Base-by-base conservation (phyloP, 2,113 vertebrate genomes). In the Columba janthina region DNA sequence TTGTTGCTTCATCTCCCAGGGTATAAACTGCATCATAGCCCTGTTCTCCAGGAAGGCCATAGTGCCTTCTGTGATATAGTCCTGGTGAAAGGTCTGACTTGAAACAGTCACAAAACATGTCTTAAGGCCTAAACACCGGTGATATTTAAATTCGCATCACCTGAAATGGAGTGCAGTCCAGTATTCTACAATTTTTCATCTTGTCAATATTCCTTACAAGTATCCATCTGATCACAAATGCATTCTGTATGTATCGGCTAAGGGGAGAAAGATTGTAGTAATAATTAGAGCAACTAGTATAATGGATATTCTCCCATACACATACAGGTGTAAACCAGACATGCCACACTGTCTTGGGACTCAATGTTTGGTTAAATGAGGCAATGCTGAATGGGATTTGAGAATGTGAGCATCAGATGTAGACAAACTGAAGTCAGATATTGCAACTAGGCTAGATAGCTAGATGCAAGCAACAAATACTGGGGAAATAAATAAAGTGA, bases 161-260 rank as follows among this genome's bases (percentile, higher is more conserved):
- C 19, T 70, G 42, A 44, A 19, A 4, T 48, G 6, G 5, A 34
- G 8, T 25, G 22, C 38, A 56, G 4, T 44, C 16, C 5, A 51
- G 4, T 34, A 34, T 42, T 67, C 34, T 22, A 82, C 11, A 56
- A 0, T 19, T 44, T 77, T 62, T 50, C 19, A 10, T 20, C 2
- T 0, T 24, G 7, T 31, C 32, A 79, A 3, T 4, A 73, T 1
- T 6, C 0, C 5, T 31, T 57, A 58, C 6, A 38, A 28, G 3
- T 15, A 34, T 29, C 15, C 10, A 4, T 67, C 5, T 67, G 4
- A 20, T 31, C 24, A 21, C 20, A 65, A 34, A 67, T 40, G 6
- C 2, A 12, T 7, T 73, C 36, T 8, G 3, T 15, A 19, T 14
- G 1, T 54, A 11, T 38, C 4, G 9, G 6, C 10, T 56, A n/a